These are phyloP conservation scores for Orchesella flavescens DNA, from an alignment of 2,888 invertebrate genomes.

Conservation along the genomic window DNA sequence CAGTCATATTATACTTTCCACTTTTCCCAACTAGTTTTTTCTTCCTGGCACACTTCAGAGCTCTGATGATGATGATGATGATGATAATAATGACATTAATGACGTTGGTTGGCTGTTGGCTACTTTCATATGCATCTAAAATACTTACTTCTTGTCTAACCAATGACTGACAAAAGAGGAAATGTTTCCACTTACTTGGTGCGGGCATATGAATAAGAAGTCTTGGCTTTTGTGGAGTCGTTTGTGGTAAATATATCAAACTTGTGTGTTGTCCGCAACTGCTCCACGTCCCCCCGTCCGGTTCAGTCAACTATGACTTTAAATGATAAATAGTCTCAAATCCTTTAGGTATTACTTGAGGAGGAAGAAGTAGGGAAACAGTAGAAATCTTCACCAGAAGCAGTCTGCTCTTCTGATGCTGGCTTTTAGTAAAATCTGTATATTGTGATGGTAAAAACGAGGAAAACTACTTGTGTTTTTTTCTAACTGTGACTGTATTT, in stretches of 20 bases:
- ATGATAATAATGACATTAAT: constrained; percentile 55
- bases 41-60: constrained; percentile 47
- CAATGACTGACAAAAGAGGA: constrained; percentile 28
- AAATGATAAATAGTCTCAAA: constrained; percentile 58
- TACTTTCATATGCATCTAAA: neutral
- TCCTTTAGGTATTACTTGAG: constrained; percentile 59
- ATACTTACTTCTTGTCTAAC: neutral
- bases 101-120: constrained; percentile 15
- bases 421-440: constrained; percentile 12
- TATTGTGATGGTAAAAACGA: constrained; percentile 28
- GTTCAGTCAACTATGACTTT: constrained; percentile 58
- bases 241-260: constrained; percentile 34
- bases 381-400: constrained; percentile 26
- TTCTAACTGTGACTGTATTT: constrained; percentile 5
- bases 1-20: constrained; percentile 14
- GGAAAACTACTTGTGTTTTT: constrained; percentile 39
- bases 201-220: constrained; percentile 28
- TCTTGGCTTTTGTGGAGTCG: constrained; percentile 48
- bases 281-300: constrained; percentile 52
- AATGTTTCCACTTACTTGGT: constrained; percentile 55
- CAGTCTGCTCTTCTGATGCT: constrained; percentile 4
- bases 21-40: constrained; percentile 1
- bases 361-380: constrained; percentile 23
- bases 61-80: constrained; percentile 53
- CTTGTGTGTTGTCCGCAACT: constrained; percentile 46